Evolutionary conservation across 2,113 vertebrate species (phyloP).

Genomic region (Cebus imitator): DNA sequence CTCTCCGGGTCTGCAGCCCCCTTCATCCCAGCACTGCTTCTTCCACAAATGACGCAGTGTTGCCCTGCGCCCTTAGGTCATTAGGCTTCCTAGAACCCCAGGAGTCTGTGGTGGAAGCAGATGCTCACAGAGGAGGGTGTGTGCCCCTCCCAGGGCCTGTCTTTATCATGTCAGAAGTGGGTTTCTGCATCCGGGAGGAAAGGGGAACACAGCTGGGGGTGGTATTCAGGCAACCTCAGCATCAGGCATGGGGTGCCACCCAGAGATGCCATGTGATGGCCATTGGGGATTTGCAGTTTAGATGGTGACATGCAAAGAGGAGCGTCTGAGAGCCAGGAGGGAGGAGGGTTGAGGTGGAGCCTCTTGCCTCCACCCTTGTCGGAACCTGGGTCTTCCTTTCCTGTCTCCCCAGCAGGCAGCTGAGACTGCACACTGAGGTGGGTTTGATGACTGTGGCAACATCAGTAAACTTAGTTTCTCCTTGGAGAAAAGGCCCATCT

Average conservation of each 20-base stretch:
- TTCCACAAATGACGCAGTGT: rapidly evolving
- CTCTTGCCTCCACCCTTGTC: not conserved
- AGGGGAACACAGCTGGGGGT: not conserved
- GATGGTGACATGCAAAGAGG: not conserved
- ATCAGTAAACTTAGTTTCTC: not conserved
- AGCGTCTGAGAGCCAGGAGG: not conserved
- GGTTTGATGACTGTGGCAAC: not conserved
- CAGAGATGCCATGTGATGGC: not conserved
- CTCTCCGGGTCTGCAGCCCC: too few relatives aligned
- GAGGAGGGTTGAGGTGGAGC: not conserved
- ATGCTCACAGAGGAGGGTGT: not conserved
- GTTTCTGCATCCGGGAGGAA: not conserved
- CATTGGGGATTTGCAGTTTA: not conserved
- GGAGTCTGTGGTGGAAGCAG: not conserved
- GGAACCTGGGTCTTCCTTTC: not conserved
- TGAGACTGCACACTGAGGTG: not conserved
- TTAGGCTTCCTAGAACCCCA: not conserved
- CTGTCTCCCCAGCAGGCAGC: not conserved
- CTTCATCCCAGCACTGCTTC: not conserved
- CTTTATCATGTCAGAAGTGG: not conserved
- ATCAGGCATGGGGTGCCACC: too few relatives aligned
- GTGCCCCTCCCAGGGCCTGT: not conserved
- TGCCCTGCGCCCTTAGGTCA: not conserved
- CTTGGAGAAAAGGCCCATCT: not conserved
- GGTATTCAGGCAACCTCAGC: not conserved